Conservation (phyloP, 2,888 invertebrate species). For the Andrena bucephala region DNA sequence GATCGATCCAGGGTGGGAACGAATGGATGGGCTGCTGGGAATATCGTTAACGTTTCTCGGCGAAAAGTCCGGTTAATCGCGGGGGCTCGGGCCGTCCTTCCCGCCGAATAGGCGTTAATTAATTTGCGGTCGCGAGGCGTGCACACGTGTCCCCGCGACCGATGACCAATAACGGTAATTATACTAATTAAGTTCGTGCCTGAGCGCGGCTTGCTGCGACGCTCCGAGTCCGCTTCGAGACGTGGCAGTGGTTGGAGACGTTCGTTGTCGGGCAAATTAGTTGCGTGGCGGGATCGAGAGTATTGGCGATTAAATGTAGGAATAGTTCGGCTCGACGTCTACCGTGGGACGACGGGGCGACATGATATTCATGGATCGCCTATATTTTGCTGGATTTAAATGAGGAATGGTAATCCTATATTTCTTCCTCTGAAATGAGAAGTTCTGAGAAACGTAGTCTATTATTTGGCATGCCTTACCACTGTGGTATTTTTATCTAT, state of each 20-base stretch:
- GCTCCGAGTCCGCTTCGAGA: constrained; percentile 8
- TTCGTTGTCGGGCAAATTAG: neutral
- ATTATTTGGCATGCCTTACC: too few relatives aligned
- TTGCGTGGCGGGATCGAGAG: neutral
- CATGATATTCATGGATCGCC: too few relatives aligned
- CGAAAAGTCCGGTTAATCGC: constrained; percentile 65
- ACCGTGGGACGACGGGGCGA: too few relatives aligned
- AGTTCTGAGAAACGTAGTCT: too few relatives aligned
- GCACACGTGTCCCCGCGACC: constrained; percentile 62
- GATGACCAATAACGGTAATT: constrained; percentile 73
- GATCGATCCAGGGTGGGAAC: constrained; percentile 2
- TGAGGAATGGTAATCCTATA: too few relatives aligned
- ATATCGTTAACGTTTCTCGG: constrained; percentile 40
- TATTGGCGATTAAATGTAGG: neutral
- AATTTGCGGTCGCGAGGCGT: constrained; percentile 69
- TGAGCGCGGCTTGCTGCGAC: constrained; percentile 46
- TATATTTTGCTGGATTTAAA: too few relatives aligned
- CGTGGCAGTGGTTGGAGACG: constrained; percentile 5
- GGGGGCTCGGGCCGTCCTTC: constrained; percentile 37
- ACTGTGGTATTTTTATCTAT: too few relatives aligned
- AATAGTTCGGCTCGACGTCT: too few relatives aligned
- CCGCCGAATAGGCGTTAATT: constrained; percentile 60
- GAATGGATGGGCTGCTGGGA: constrained; percentile 15
- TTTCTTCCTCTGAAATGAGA: too few relatives aligned
- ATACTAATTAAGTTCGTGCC: constrained; percentile 71